Conservation (phyloP, 1,140 invertebrate genomes). For the Wasmannia auropunctata region DNA sequence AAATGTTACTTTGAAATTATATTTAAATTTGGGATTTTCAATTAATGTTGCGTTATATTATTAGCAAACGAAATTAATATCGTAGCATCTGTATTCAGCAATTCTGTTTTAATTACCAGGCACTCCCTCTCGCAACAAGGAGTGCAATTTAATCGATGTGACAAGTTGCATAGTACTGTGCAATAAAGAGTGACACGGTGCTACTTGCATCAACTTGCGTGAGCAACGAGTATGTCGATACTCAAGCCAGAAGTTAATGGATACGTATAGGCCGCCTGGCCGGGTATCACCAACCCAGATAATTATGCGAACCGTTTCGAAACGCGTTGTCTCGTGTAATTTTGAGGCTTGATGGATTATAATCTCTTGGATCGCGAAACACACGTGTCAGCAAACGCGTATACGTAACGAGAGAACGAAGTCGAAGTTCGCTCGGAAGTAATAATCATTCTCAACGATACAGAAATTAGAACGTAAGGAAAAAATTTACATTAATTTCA, state of each 20-base stretch:
- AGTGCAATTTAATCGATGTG: not conserved
- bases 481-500: not conserved
- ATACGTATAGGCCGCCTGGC: not conserved
- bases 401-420: not conserved
- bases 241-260: constrained; percentile 22
- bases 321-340: constrained; percentile 19
- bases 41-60: too few species aligned
- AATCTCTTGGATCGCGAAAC: constrained; percentile 7
- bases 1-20: not conserved
- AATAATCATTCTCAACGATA: not conserved
- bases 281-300: constrained; percentile 3
- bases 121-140: not conserved
- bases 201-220: constrained; percentile 38
- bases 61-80: not conserved
- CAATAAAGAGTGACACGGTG: constrained; percentile 8
- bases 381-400: not conserved
- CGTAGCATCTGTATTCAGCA: not conserved
- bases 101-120: not conserved
- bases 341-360: constrained; percentile 5
- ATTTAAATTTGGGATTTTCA: not conserved
- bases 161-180: constrained; percentile 28
- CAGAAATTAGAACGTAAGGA: not conserved
- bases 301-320: constrained; percentile 38
- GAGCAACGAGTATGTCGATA: not conserved
- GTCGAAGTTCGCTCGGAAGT: not conserved